Base-by-base conservation (phyloP, 2,888 invertebrate genomes). In the Venusia cambrica region DNA sequence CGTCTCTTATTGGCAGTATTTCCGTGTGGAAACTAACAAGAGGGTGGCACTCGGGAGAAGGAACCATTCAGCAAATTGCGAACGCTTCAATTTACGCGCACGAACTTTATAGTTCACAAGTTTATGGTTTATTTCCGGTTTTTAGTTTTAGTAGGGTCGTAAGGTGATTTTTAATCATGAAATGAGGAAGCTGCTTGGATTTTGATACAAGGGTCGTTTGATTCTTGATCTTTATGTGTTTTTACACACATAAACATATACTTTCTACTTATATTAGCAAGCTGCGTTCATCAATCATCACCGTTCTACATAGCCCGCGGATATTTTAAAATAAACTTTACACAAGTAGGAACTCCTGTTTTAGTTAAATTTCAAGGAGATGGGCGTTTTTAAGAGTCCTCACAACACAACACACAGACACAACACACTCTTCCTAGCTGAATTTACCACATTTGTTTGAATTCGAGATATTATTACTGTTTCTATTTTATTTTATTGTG, bases 21-120 rank as follows among this genome's bases (percentile, higher is more conserved):
- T 18, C 28, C 13, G 12, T 12, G 13, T 18, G 20, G 8, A 1
- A 19, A n/a, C 13, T 19, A 19, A n/a, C 13, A 13, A 8, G 9
- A 33, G 40, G 36, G 24, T 11, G 34, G 34, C 34, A 40, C 38
- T 28, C 38, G 38, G 36, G 15, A 35, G 33, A 10, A 26, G 32
- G 10, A 31, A 20, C 38, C 38, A 28, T 41, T 38, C 36, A 31
- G 27, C 28, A 37, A 43, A 48, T 45, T 45, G 45, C 40, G 4
- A 34, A 27, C 37, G 28, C 33, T 29, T 17, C 18, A 45, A 45
- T 32, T 22, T 43, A 48, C 43, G 30, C 38, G 28, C 30, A 30
- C 26, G 19, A 20, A 36, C 25, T 45, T 45, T 34, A 34, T 38
- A 25, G 35, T 38, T 43, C 37, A 40, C 34, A 34, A 31, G 25